Evolutionary conservation across 2,888 invertebrate genomes (phyloP), one percentile per base, ranked within the genome.

Genomic region (Epistrophella euchroma): DNA sequence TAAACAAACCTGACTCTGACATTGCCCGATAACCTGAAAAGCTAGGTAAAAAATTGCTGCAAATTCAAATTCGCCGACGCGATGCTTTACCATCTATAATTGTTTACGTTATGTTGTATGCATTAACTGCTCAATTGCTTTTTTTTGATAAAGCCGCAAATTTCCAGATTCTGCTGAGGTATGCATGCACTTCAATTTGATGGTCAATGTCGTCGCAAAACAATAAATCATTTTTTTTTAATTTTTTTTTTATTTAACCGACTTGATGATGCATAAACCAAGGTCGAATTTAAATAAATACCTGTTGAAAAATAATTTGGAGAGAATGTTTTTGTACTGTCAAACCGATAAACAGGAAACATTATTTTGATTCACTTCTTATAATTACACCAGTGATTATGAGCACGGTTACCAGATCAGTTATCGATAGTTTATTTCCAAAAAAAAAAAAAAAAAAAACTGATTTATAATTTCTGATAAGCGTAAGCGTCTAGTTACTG

Each of bases 1-100:
- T 62, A 62, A 62, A 60, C 40, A 40, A 60, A 62, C 62, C 45
- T 62, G 62, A 62, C 62, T 62, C n/a, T 62, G 43, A 62, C 62
- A 62, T 62, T 62, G 43, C 10, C 40, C 25, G 22, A 25, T 45
- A 25, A 43, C 43, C 43, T 43, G 25, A 19, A 43, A 62, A 28
- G 28, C 43, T 10, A n/a, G n/a, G 4, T 60, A 43, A 0, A 10
- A 43, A 7, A 17, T 10, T 25, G 25, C 58, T 22, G 25, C 10
- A 17, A 45, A 5, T 28, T 28, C 25, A 62, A 43, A 62, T 62
- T 62, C 10, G 25, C 40, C 60, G 22, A 40, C 6, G 32, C 32
- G 4, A 15, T 40, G 28, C 43, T 43, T 28, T 45, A 43, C 62
- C 43, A 45, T 62, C 10, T 28, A 22, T 0, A 45, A n/a, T 25